Percentiles rank a stretch among this genome's conserved stretches.
These are phyloP conservation scores for Hyalella azteca DNA, from an alignment of 2,888 invertebrate species.

Conservation along the genomic window DNA sequence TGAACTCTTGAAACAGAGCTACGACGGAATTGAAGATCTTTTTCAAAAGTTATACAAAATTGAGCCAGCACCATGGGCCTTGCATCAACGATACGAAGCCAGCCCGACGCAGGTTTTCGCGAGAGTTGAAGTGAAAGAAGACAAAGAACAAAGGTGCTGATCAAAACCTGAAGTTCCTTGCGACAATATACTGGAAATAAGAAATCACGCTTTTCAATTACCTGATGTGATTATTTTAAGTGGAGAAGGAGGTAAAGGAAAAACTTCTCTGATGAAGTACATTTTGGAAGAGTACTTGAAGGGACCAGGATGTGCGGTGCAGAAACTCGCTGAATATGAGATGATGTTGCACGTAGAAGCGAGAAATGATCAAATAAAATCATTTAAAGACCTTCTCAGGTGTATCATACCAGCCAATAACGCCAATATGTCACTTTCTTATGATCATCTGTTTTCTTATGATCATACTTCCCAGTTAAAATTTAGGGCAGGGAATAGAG, in stretches of 20 bases:
- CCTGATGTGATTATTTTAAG: slow-evolving; percentile 46
- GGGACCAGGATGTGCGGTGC: not conserved
- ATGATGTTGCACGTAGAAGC: slow-evolving; percentile 42
- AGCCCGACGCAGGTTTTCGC: slow-evolving; percentile 5
- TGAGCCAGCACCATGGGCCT: slow-evolving; percentile 18
- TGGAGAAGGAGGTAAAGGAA: slow-evolving; percentile 52
- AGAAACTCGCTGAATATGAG: slow-evolving; percentile 34
- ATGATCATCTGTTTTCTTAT: slow-evolving; percentile 45
- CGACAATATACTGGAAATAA: slow-evolving; percentile 42
- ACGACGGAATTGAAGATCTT: not conserved
- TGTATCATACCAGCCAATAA: slow-evolving; percentile 44
- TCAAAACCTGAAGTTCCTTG: not conserved
- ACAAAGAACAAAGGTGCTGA: not conserved
- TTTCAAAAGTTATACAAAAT: slow-evolving; percentile 8
- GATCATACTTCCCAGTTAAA: no score
- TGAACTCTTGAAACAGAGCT: not conserved
- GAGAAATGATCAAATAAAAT: slow-evolving; percentile 35
- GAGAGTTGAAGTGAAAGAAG: not conserved
- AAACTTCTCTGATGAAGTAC: slow-evolving; percentile 43
- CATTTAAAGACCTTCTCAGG: slow-evolving; percentile 36
- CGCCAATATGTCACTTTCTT: slow-evolving; percentile 29
- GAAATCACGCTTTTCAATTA: slow-evolving; percentile 36
- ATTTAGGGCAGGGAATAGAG: no score
- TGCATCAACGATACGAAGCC: slow-evolving; percentile 16
- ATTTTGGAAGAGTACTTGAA: slow-evolving; percentile 35